Base-by-base conservation (phyloP, 2,888 invertebrate genomes). In the Phymatocera aterrima region DNA sequence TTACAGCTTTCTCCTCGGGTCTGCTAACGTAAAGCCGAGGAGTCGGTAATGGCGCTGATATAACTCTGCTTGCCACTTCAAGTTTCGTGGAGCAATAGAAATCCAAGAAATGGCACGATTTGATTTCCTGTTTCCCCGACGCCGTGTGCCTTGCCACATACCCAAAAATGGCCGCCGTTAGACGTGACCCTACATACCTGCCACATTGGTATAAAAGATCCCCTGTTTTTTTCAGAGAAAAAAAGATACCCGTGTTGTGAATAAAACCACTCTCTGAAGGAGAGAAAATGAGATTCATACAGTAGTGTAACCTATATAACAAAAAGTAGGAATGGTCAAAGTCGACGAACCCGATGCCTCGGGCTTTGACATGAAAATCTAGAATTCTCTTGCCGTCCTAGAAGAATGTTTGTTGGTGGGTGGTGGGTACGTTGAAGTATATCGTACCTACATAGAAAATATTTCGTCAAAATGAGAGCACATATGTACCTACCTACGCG, bases 11-110 rank as follows among this genome's bases (percentile, higher is more conserved):
- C 24, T 34, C 18, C 18, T 15, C 46, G 5, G 34, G 51, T 72
- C 72, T 34, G n/a, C n/a, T n/a, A n/a, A n/a, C n/a, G 31, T n/a
- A 28, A 34, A 3, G 72, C 48, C 51, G n/a, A 31, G 51, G 34
- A 21, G 24, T 34, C n/a, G 12, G 40, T 68, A 68, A 68, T 51
- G 72, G 48, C 51, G 72, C 34, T 72, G 46, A 43, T 70, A 70
- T 70, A 21, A 28, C 48, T 34, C 18, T 12, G 10, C 68, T 28
- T 24, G 10, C 46, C 51, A 51, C 37, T 37, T 34, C 61, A 34
- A 64, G 18, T 34, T 18, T 37, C n/a, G 2, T 3, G 61, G 34
- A 37, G n/a, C n/a, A 64, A 37, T 34, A 34, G 21, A 37, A 64
- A 37, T 64, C 34, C 18, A 4, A 18, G 37, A 37, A 34, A 64